Evolutionary conservation across 2,797 vertebrate species (phyloP).

Genomic region (Hylomyscus alleni): DNA sequence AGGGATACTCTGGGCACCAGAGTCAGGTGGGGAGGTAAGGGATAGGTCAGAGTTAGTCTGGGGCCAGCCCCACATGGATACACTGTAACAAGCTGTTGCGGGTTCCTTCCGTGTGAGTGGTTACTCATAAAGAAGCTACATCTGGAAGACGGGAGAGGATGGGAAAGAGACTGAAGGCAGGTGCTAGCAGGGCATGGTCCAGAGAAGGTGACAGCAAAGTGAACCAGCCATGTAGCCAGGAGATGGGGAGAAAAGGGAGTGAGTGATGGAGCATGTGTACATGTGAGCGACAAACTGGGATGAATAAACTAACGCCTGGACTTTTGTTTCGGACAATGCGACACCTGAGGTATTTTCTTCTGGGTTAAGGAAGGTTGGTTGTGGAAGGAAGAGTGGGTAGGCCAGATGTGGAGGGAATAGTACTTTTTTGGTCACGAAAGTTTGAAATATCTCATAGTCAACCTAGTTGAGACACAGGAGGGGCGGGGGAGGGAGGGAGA

Average conservation of each 20-base stretch:
- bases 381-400: background rate
- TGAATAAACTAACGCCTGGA: background rate
- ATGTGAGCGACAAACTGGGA: background rate
- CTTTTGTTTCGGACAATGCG: background rate
- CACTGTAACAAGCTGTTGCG: background rate
- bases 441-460: background rate
- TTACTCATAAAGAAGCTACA: background rate
- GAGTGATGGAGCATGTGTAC: no score
- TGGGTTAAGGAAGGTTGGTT: background rate
- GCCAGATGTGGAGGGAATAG: background rate
- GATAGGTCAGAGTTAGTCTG: background rate
- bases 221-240: background rate
- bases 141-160: fast-evolving
- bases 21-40: background rate
- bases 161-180: background rate
- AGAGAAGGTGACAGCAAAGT: fast-evolving
- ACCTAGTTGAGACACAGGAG: background rate
- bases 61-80: fast-evolving
- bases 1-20: fast-evolving
- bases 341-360: background rate
- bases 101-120: background rate
- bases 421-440: background rate
- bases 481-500: no score
- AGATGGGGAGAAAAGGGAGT: background rate
- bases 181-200: background rate